Evolutionary conservation across 2,113 vertebrate genomes (phyloP).

Genomic region (Colistium nudipinnis): DNA sequence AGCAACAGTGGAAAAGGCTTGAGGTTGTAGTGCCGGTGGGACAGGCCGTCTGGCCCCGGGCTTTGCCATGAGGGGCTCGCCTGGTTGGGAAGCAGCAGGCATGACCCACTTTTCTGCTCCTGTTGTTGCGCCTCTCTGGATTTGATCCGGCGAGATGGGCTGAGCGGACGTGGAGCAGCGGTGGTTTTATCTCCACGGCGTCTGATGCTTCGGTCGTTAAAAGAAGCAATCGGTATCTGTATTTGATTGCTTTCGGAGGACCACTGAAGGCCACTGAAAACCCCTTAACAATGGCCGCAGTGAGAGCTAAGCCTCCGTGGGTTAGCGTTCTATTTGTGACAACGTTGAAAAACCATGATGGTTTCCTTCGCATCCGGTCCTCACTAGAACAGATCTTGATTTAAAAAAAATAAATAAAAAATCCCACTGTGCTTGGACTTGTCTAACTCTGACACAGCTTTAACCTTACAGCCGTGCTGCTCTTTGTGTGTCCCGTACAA

Average conservation of each 20-base stretch:
- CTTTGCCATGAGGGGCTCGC: slow-evolving; percentile 22
- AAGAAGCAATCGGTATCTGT: background rate
- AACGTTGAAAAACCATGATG: too few species aligned
- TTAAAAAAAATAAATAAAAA: too few species aligned
- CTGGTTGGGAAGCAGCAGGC: slow-evolving; percentile 37
- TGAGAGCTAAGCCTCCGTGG: background rate
- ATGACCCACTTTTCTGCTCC: slow-evolving; percentile 71
- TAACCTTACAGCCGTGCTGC: too few species aligned
- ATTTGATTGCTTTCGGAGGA: too few species aligned
- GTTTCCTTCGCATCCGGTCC: too few species aligned
- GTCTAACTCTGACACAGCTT: too few species aligned
- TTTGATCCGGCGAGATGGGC: slow-evolving; percentile 27
- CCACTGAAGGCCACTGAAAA: too few species aligned
- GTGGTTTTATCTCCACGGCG: slow-evolving; percentile 47
- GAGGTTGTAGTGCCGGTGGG: slow-evolving; percentile 44
- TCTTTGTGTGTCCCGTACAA: background rate
- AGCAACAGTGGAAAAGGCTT: slow-evolving; percentile 52
- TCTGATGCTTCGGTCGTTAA: background rate
- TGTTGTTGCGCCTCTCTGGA: slow-evolving; percentile 26
- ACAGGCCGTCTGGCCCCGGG: slow-evolving; percentile 37
- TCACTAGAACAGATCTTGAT: too few species aligned
- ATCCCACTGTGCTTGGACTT: too few species aligned
- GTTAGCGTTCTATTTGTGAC: too few species aligned
- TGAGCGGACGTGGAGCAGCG: slow-evolving; percentile 45
- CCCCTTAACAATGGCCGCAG: too few species aligned